phyloP scores from a whole-genome alignment of 2,113 vertebrate genomes.

The Pundamilia nyererei region DNA sequence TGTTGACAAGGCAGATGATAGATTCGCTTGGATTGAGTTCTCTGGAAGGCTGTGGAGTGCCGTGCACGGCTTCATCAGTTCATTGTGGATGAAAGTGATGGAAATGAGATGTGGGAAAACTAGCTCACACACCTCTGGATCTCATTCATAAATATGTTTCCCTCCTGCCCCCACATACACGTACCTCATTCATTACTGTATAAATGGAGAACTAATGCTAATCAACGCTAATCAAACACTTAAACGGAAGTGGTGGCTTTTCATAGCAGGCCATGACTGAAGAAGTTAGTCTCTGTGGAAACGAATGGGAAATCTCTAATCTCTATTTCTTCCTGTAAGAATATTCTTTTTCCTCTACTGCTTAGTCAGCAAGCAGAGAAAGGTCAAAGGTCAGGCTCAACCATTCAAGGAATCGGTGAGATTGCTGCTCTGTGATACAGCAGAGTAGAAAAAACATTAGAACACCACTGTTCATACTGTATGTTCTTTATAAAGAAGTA shows the following conservation, averaged over 20 bases:
- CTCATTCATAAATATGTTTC: background rate
- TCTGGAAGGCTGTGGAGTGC: background rate
- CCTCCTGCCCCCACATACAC: background rate
- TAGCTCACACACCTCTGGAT: background rate
- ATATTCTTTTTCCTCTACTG: background rate
- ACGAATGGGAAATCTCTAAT: background rate
- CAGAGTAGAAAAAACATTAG: background rate
- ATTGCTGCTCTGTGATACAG: background rate
- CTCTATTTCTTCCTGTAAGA: conserved; percentile 4
- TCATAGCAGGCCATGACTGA: background rate
- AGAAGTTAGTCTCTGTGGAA: background rate
- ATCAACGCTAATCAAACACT: background rate
- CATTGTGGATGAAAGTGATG: background rate
- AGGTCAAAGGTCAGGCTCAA: conserved; percentile 1
- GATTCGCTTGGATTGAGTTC: background rate
- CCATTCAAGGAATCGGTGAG: background rate
- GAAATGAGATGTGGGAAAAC: background rate
- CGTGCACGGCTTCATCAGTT: background rate
- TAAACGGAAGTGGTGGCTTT: background rate
- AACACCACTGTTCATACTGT: background rate
- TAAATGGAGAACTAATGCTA: background rate
- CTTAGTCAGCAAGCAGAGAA: background rate
- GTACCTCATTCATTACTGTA: background rate
- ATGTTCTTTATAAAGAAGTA: background rate
- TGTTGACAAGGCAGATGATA: background rate